Evolutionary conservation across 2,797 vertebrate genomes (phyloP).

Genomic region (Decapterus maruadsi): DNA sequence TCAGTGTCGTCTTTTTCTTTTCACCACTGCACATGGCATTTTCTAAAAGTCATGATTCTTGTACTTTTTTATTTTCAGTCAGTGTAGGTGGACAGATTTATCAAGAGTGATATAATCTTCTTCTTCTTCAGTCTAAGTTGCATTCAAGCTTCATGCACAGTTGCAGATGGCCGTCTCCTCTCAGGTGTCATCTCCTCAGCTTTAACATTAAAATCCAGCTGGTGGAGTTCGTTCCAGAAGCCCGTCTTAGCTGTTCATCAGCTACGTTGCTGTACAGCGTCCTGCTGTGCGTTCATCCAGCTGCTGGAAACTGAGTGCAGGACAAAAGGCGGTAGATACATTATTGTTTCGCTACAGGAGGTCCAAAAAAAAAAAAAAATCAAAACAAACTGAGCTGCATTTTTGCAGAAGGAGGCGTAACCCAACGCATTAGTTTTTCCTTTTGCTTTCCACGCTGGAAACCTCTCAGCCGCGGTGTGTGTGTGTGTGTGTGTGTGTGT

Average conservation of each 20-base stretch:
- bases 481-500: too few relatives aligned
- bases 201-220: conserved; percentile 4
- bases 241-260: background rate
- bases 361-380: conserved; percentile 13
- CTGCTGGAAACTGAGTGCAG: conserved; percentile 16
- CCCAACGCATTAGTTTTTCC: conserved; percentile 18
- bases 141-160: conserved; percentile 2
- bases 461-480: conserved; percentile 14
- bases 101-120: conserved; percentile 23
- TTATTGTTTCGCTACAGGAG: background rate
- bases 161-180: background rate
- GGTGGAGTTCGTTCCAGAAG: background rate
- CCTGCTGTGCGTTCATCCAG: conserved; percentile 3
- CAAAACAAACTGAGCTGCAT: background rate
- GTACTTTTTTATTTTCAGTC: background rate
- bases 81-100: conserved; percentile 30
- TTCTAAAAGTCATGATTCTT: conserved; percentile 17
- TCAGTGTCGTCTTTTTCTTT: background rate
- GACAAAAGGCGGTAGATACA: conserved; percentile 1
- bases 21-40: background rate
- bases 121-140: background rate
- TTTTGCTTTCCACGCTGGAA: conserved; percentile 34
- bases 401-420: background rate
- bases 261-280: background rate
- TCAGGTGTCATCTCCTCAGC: conserved; percentile 5